These are phyloP conservation scores for Cheilosia variabilis DNA, from an alignment of 2,888 invertebrate genomes.

Conservation along the genomic window DNA sequence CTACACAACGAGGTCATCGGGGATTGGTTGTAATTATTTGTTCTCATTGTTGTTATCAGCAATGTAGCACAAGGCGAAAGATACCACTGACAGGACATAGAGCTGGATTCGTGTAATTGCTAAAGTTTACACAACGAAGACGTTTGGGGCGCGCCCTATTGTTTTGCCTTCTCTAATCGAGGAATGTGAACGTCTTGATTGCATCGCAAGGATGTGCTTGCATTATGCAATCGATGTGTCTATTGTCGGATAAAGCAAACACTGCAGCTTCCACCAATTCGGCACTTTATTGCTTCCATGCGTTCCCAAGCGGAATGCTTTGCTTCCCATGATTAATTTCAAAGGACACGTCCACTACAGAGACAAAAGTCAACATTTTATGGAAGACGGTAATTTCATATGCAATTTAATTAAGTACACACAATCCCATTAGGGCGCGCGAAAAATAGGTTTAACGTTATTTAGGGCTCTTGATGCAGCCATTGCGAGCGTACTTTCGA, in stretches of 20 bases:
- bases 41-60: constrained; percentile 61
- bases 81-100: constrained; percentile 1
- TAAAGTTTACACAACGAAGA: constrained; percentile 66
- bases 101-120: constrained; percentile 60
- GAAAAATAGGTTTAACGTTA: no score
- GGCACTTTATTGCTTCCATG: no score
- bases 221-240: not conserved
- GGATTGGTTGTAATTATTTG: constrained; percentile 71
- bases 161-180: constrained; percentile 41
- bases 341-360: no score
- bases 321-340: no score
- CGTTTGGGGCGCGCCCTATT: constrained; percentile 60
- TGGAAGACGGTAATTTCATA: no score
- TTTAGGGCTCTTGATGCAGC: no score
- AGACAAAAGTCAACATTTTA: no score
- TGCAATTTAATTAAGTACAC: no score
- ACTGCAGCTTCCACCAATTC: no score
- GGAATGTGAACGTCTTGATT: constrained; percentile 40
- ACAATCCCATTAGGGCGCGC: not conserved
- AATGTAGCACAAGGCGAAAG: constrained; percentile 27
- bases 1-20: constrained; percentile 71
- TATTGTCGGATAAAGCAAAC: constrained; percentile 13
- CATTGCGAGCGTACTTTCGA: no score
- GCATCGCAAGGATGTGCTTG: constrained; percentile 47
- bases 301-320: no score